These are phyloP conservation scores for Trogon surrucura DNA, from an alignment of 2,113 vertebrate genomes.

Conservation along the genomic window DNA sequence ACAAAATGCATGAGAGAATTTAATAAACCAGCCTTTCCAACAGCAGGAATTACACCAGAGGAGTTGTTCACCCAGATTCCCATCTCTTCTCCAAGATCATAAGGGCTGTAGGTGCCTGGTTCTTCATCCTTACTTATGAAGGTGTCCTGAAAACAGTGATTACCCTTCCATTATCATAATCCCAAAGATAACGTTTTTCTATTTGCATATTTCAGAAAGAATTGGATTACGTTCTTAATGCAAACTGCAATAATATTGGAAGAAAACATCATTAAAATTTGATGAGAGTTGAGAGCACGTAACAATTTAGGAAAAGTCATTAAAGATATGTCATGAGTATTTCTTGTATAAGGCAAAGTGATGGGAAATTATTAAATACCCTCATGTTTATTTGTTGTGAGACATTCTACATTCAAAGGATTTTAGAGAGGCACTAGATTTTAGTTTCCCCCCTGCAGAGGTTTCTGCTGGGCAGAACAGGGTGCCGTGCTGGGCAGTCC, in stretches of 20 bases:
- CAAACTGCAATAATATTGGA: background rate
- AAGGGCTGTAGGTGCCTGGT: slow-evolving; percentile 73
- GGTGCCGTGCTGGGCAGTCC: rapidly evolving
- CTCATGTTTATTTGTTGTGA: background rate
- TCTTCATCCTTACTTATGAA: slow-evolving; percentile 68
- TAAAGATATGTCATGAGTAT: background rate
- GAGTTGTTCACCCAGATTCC: slow-evolving; percentile 84
- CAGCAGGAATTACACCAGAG: slow-evolving; percentile 79
- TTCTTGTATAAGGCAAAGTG: background rate
- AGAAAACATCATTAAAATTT: slow-evolving; percentile 12
- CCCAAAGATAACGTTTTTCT: background rate
- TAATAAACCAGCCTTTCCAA: slow-evolving; percentile 78
- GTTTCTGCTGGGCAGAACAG: background rate
- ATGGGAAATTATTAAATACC: background rate
- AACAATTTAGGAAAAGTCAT: background rate
- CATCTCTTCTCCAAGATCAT: slow-evolving; percentile 76
- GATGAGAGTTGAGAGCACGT: background rate
- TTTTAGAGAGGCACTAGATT: background rate
- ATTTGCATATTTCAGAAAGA: background rate
- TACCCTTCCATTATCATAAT: background rate
- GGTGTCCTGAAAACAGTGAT: slow-evolving; percentile 43
- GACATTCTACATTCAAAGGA: background rate
- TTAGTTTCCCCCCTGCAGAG: background rate
- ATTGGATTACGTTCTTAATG: background rate
- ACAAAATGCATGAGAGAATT: background rate